Evolutionary conservation across 1,140 invertebrate genomes (phyloP).

Genomic region (Antheraea pernyi): DNA sequence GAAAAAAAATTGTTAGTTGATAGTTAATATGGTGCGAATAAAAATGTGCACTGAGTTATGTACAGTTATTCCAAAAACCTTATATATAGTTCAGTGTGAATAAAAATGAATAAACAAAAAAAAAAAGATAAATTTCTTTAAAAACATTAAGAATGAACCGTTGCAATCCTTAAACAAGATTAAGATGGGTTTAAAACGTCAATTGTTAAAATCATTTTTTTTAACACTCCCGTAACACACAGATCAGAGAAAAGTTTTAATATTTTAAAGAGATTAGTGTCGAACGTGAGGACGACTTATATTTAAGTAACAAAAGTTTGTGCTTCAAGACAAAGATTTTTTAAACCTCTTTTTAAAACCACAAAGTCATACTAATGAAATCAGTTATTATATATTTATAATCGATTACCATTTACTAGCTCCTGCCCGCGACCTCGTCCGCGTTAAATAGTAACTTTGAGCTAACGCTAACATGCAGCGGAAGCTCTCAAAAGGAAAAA

Average conservation of each 20-base stretch:
- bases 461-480: too few relatives aligned
- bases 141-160: slow-evolving; percentile 17
- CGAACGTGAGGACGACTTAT: slow-evolving; percentile 27
- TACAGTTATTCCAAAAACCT: background rate
- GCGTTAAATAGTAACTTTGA: too few relatives aligned
- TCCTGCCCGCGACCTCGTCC: too few relatives aligned
- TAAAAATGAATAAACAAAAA: background rate
- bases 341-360: background rate
- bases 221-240: slow-evolving; percentile 18
- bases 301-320: slow-evolving; percentile 3
- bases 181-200: slow-evolving; percentile 23
- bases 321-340: background rate
- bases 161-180: slow-evolving; percentile 48
- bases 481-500: too few relatives aligned
- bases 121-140: background rate
- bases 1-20: slow-evolving; percentile 2
- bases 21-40: slow-evolving; percentile 24
- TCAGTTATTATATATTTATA: background rate
- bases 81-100: background rate
- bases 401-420: too few relatives aligned
- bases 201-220: slow-evolving; percentile 5
- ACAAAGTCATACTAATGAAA: background rate
- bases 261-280: slow-evolving; percentile 49
- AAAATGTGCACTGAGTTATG: background rate
- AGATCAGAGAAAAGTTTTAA: slow-evolving; percentile 30